These are phyloP conservation scores for Carapus acus DNA, from an alignment of 2,797 vertebrate species.

Conservation along the genomic window DNA sequence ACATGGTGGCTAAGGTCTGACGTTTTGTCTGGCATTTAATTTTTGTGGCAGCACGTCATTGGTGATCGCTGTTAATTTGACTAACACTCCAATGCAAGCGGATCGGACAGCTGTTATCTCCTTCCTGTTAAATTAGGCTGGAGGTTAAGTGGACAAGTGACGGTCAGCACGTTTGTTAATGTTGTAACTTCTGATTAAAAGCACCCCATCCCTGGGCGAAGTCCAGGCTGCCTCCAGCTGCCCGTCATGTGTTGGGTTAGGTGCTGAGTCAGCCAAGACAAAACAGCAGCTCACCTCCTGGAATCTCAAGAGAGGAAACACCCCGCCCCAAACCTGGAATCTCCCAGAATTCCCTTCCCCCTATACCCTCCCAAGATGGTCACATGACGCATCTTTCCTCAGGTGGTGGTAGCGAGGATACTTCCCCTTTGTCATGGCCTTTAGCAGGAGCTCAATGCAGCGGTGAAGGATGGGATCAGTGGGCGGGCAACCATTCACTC, in stretches of 20 bases:
- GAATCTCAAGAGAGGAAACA: constrained; percentile 40
- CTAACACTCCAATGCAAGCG: not conserved
- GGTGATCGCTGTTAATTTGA: not conserved
- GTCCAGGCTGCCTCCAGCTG: constrained; percentile 9
- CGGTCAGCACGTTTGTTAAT: no score
- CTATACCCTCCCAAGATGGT: constrained; percentile 19
- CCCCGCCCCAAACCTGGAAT: constrained; percentile 22
- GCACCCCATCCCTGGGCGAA: not conserved
- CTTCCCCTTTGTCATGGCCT: constrained; percentile 71
- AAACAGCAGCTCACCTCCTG: constrained; percentile 36
- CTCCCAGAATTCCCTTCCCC: constrained; percentile 25
- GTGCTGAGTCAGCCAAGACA: constrained; percentile 55
- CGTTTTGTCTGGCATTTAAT: constrained; percentile 35
- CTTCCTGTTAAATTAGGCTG: no score
- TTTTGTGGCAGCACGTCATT: constrained; percentile 21
- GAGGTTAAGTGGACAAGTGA: not conserved
- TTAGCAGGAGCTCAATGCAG: constrained; percentile 59
- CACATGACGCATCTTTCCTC: constrained; percentile 68
- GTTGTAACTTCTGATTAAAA: not conserved
- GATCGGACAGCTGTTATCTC: no score
- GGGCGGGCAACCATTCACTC: constrained; percentile 62
- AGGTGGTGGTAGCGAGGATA: constrained; percentile 62
- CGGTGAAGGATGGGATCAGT: constrained; percentile 62
- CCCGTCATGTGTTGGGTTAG: constrained; percentile 22
- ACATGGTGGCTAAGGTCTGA: constrained; percentile 32